Evolutionary conservation across 2,113 vertebrate species (phyloP), one percentile per base, ranked within the genome.

Genomic region (Tauraco erythrolophus): DNA sequence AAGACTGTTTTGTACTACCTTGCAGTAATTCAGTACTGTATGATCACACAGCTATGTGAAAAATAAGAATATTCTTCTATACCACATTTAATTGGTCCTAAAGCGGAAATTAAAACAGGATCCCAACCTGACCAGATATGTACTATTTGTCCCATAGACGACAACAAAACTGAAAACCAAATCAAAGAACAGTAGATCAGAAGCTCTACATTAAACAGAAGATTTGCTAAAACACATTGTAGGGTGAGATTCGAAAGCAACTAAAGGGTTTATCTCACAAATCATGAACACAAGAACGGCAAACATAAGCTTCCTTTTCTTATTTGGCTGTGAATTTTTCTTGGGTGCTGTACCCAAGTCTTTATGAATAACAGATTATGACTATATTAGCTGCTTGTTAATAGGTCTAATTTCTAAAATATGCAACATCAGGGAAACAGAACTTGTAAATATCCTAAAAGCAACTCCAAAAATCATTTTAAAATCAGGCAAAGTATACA

Each of bases 11-110:
- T 62, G 43, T 24, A 87, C 31, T 9, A 60, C 18, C 16, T 77
- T 39, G 46, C 28, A n/a, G 19, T 37, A 60, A 41, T 37, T 71
- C 27, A 53, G 41, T 48, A 68, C 65, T 19, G 4, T 21, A 43
- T 14, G 12, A 62, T 19, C 28, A 62, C 11, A 24, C 0, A 78
- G 13, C 54, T 7, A 39, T 0, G 9, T 0, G 8, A 66, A 61
- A 80, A 18, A 11, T 2, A 31, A 41, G 3, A 60, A 33, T 31
- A 50, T 58, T 82, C 54, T 65, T 12, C 21, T 37, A 57, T 6
- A 6, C 2, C 46, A 57, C 37, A 23, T 61, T 56, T 37, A 68
- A 78, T 18, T 70, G 19, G 6, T 50, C 46, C 25, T 75, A 54
- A 45, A 51, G 25, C 8, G 81, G 33, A 62, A 84, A 84, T 33